phyloP scores from a whole-genome alignment of 1,140 invertebrate genomes.

The Calliopsis andreniformis region DNA sequence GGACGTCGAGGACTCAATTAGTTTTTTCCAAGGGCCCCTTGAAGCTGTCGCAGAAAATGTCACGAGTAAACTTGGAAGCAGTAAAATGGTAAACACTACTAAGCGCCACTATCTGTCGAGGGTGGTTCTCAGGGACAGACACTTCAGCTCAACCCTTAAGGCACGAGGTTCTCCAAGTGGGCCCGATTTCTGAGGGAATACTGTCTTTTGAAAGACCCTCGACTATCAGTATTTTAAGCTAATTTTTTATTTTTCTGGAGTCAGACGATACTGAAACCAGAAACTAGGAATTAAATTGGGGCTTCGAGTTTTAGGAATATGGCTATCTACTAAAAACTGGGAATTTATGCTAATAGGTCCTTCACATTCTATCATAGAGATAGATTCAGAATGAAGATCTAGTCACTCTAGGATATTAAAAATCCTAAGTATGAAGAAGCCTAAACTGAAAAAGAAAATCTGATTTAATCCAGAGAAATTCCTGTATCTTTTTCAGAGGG shows the following conservation, averaged over 20 bases:
- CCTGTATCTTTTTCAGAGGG: too few relatives aligned
- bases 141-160: conserved; percentile 66
- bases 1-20: conserved; percentile 34
- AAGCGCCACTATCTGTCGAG: conserved; percentile 46
- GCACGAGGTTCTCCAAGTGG: conserved; percentile 44
- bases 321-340: too few relatives aligned
- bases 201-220: background rate
- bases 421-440: too few relatives aligned
- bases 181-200: background rate
- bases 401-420: too few relatives aligned
- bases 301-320: too few relatives aligned
- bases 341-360: too few relatives aligned
- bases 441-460: too few relatives aligned
- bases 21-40: conserved; percentile 42
- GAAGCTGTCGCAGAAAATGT: conserved; percentile 60
- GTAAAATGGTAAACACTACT: conserved; percentile 69
- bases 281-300: too few relatives aligned
- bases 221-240: background rate
- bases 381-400: too few relatives aligned
- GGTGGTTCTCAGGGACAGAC: conserved; percentile 29
- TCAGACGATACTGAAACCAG: too few relatives aligned
- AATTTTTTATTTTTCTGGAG: background rate
- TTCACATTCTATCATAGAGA: too few relatives aligned
- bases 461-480: too few relatives aligned
- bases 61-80: conserved; percentile 45